Evolutionary conservation across 2,888 invertebrate species (phyloP), one percentile per base, ranked within the genome.

Genomic region (Herminia tarsipennalis): DNA sequence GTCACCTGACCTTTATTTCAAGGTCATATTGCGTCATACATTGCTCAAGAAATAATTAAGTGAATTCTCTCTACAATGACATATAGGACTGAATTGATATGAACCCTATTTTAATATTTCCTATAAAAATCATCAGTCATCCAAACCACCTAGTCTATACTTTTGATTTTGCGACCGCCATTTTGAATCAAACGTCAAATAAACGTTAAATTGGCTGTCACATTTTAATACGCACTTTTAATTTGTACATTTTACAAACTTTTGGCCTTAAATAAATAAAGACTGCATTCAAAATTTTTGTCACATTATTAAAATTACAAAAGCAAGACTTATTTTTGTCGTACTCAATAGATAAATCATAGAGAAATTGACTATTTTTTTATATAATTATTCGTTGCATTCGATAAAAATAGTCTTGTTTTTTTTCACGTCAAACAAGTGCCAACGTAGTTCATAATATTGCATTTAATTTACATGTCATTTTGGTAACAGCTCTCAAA

Each of bases 1-100:
- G 29, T 59, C 44, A 38, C 13, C 9, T 36, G 29, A 49, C 27
- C 34, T 41, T 52, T 43, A 32, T 24, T 39, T 30, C 34, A 36
- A 48, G 56, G 38, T 56, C 50, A 45, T 49, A 44, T 35, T 27
- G 50, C 40, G 43, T 44, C 46, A 48, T 21, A 55, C 42, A 61
- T 78, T 79, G 80, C 80, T 81, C 80, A 79, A 79, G 42, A 70
- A 41, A 60, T 59, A 56, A 55, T 55, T 63, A 58, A 60, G 68
- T 57, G 46, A 59, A 70, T 52, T 59, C 59, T 56, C 66, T 66
- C 59, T 59, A 65, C 52, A 57, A 47, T 57, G 39, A 65, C 49
- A 45, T 46, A 59, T 30, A 16, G 44, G 50, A 35, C 54, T 54
- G 56, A 54, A 32, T 49, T 43, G 12, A 32, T 50, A 39, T 44